Evolutionary conservation across 2,888 invertebrate species (phyloP).

Genomic region (Diaperis boleti): DNA sequence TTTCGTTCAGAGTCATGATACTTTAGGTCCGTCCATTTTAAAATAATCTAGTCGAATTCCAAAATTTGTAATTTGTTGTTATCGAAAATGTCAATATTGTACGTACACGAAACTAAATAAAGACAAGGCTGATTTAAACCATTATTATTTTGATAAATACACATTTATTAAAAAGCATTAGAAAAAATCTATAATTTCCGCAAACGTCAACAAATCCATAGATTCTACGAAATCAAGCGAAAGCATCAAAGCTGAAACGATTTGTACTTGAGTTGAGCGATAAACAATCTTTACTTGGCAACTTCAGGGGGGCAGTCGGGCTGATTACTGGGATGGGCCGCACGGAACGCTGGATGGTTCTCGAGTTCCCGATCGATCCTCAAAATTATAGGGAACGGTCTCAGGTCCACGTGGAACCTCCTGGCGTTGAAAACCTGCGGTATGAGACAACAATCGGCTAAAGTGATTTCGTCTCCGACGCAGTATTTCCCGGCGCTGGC

Average conservation of each 20-base stretch:
- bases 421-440: slow-evolving; percentile 96
- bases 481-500: slow-evolving; percentile 91
- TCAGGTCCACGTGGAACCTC: slow-evolving; percentile 92
- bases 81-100: slow-evolving; percentile 45
- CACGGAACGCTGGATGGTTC: slow-evolving; percentile 90
- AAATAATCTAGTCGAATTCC: slow-evolving; percentile 48
- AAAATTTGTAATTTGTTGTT: slow-evolving; percentile 46
- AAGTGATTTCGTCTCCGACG: slow-evolving; percentile 92
- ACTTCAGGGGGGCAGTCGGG: slow-evolving; percentile 90
- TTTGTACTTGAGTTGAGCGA: slow-evolving; percentile 37
- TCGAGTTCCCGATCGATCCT: slow-evolving; percentile 89
- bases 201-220: slow-evolving; percentile 38
- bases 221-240: slow-evolving; percentile 19
- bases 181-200: slow-evolving; percentile 41
- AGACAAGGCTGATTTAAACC: slow-evolving; percentile 49
- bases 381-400: slow-evolving; percentile 89
- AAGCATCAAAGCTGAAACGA: slow-evolving; percentile 26
- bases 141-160: slow-evolving; percentile 40
- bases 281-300: slow-evolving; percentile 31
- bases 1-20: slow-evolving; percentile 36
- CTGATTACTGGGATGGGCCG: slow-evolving; percentile 91
- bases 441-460: slow-evolving; percentile 95
- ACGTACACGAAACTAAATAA: slow-evolving; percentile 43
- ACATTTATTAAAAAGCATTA: slow-evolving; percentile 46
- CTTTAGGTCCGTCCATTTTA: slow-evolving; percentile 47